phyloP scores from a whole-genome alignment of 2,888 invertebrate species.

The Ophion ellenae region DNA sequence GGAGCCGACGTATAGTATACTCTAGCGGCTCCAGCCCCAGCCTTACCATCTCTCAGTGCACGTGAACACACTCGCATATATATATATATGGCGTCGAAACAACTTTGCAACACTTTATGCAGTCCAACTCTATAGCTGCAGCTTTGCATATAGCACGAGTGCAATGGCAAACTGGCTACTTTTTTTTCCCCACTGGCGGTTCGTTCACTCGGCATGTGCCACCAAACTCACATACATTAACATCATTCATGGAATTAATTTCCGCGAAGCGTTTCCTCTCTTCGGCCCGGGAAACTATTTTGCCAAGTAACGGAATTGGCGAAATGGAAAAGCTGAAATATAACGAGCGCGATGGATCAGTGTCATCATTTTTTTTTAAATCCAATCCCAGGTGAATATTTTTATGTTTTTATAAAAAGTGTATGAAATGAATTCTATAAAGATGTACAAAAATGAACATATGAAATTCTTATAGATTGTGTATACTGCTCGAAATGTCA shows the following conservation, averaged over 20 bases:
- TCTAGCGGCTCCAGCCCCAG: slow-evolving; percentile 48
- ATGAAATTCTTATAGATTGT: too few relatives aligned
- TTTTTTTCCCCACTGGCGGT: slow-evolving; percentile 48
- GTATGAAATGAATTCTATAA: too few relatives aligned
- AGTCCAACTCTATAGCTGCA: slow-evolving; percentile 22
- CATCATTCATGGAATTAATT: slow-evolving; percentile 53
- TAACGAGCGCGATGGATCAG: neutral
- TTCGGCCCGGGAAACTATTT: slow-evolving; percentile 13
- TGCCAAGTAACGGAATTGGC: neutral
- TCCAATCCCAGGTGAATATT: neutral
- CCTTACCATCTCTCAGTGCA: slow-evolving; percentile 34
- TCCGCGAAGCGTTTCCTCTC: slow-evolving; percentile 19
- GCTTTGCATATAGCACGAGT: slow-evolving; percentile 25
- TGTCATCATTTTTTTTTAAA: neutral
- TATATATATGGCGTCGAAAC: slow-evolving; percentile 5
- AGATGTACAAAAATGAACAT: too few relatives aligned
- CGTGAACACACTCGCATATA: slow-evolving; percentile 3
- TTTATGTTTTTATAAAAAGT: too few relatives aligned
- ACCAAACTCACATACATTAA: slow-evolving; percentile 76
- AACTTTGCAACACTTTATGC: slow-evolving; percentile 53
- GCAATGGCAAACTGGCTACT: slow-evolving; percentile 45
- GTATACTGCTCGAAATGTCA: too few relatives aligned
- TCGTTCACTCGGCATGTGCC: slow-evolving; percentile 72
- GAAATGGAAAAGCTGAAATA: neutral
- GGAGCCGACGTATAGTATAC: slow-evolving; percentile 64